Percentiles rank a stretch among this genome's conserved stretches.
Evolutionary conservation across 2,113 vertebrate genomes (phyloP).

Genomic region (Prionailurus bengalensis): DNA sequence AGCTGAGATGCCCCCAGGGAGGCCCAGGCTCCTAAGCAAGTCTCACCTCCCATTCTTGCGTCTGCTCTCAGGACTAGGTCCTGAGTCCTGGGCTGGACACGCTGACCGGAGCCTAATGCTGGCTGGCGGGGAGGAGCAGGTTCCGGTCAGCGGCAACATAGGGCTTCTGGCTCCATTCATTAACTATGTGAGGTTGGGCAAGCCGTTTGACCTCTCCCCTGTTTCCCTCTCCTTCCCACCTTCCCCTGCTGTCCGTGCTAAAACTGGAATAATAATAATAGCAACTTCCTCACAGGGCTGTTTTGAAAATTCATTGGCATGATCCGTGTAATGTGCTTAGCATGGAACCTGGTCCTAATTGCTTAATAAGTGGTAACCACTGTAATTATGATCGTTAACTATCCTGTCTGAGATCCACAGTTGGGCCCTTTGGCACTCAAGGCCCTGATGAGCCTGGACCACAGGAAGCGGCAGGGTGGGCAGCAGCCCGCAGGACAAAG

Average conservation of each 20-base stretch:
- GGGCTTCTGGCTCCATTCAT: neutral
- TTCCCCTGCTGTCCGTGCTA: neutral
- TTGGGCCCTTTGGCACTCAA: neutral
- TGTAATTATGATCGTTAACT: neutral
- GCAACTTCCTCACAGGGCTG: neutral
- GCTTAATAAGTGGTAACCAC: neutral
- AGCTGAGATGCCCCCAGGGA: neutral
- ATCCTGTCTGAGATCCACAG: neutral
- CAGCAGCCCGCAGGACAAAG: neutral
- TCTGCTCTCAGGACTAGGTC: neutral
- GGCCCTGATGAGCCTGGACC: neutral
- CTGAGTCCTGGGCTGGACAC: neutral
- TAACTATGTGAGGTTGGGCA: neutral
- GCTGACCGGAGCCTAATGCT: neutral
- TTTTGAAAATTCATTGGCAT: neutral
- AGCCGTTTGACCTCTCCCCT: neutral
- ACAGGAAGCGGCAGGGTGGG: neutral
- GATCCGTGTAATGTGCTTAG: neutral
- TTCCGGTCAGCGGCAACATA: neutral
- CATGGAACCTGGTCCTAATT: neutral
- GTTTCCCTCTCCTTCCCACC: neutral
- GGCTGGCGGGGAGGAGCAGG: rapidly evolving
- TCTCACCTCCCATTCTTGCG: constrained; percentile 8
- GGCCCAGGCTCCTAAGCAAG: neutral
- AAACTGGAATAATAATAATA: neutral